Evolutionary conservation across 1,140 invertebrate species (phyloP), one percentile per base, ranked within the genome.

Genomic region (Trinorchestia longiramus): DNA sequence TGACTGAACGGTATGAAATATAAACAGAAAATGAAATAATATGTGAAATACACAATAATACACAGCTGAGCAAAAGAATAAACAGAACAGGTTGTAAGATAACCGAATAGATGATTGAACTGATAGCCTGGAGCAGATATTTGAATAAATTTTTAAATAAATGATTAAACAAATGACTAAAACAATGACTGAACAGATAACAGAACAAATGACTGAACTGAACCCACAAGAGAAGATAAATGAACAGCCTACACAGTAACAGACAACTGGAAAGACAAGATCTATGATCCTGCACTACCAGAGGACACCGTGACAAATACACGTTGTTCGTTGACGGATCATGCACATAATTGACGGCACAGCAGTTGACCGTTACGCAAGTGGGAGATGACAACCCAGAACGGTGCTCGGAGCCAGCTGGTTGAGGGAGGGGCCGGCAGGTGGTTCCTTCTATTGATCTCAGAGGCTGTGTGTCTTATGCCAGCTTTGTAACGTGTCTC

Each of bases 391-490:
- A 43, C 43, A 36, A 28, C 23, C 17, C 88, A 90, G 88, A 43
- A n/a, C 36, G 62, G 62, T 77, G 62, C 62, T 3, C 28, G 62
- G 15, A 3, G 88, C 41, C 88, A 91, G 88, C 88, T 43, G 41
- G 88, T 28, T 91, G 41, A 43, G 88, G 88, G 88, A 43, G 92
- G 92, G 43, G 44, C 92, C 11, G 92, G 43, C 43, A 45, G 92
- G 44, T 43, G 92, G 43, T 90, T 3, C 43, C 3, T 40, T 44
- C 92, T 94, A 94, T 94, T 94, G 92, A 94, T 94, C 92, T 94
- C 92, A 15, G 43, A 47, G 43, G 92, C 92, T 43, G 92, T 43
- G 40, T 94, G 92, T 94, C 92, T 94, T 94, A 44, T 19, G 28
- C 88, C 88, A 90, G 88, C n/a, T 90, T 53, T 4, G 88, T 42